Conservation (phyloP, 2,888 invertebrate species). For the Phymatocera aterrima region DNA sequence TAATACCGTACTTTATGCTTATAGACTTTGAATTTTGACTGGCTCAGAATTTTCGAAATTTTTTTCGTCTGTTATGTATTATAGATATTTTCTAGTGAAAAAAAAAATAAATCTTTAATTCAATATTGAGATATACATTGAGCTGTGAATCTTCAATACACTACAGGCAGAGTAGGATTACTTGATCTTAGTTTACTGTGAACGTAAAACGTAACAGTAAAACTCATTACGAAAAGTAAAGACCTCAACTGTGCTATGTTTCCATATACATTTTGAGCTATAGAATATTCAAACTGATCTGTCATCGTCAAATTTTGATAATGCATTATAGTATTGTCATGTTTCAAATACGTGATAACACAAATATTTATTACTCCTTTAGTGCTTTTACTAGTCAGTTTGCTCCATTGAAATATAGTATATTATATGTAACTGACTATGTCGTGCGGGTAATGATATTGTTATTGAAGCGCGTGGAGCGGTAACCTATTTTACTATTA, state of each 20-base stretch:
- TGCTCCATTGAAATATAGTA: constrained; percentile 16
- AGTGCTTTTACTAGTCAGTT: constrained; percentile 2
- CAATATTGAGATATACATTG: not conserved
- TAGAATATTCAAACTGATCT: not conserved
- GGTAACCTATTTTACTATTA: too few relatives aligned
- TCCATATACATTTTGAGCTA: not conserved
- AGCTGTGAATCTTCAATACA: not conserved
- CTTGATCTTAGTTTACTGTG: too few relatives aligned
- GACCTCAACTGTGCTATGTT: not conserved
- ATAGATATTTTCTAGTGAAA: not conserved
- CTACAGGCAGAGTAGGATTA: not conserved
- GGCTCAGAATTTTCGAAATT: not conserved
- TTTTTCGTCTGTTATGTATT: constrained; percentile 2
- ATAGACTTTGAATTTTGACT: not conserved
- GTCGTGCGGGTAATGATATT: too few relatives aligned
- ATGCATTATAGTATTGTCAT: not conserved
- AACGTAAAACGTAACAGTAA: too few relatives aligned
- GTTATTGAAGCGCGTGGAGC: too few relatives aligned
- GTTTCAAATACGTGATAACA: not conserved
- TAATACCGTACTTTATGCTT: not conserved
- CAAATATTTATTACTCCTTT: not conserved
- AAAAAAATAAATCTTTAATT: not conserved
- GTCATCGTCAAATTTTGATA: not conserved
- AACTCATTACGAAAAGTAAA: too few relatives aligned
- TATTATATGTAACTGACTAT: not conserved